Conservation (phyloP, 2,113 vertebrate genomes). For the Piaya cayana region DNA sequence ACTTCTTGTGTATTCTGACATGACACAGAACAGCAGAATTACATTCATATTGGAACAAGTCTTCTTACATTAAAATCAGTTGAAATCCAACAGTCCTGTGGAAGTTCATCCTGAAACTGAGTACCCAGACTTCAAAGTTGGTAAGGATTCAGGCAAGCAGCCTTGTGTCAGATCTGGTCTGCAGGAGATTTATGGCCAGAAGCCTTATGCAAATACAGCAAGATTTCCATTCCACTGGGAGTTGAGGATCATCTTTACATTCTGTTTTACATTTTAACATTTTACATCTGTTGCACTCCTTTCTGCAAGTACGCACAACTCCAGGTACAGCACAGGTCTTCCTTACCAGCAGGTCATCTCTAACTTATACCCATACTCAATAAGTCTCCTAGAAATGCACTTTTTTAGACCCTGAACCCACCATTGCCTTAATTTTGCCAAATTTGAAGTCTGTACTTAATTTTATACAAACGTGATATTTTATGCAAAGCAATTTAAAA, state of each 20-base stretch:
- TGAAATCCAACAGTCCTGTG: not conserved
- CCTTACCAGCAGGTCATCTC: not conserved
- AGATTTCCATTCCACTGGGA: not conserved
- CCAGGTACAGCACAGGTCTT: not conserved
- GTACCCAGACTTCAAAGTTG: not conserved
- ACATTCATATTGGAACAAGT: not conserved
- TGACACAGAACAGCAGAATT: not conserved
- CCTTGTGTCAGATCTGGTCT: not conserved
- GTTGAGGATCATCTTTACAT: not conserved
- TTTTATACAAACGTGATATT: not conserved
- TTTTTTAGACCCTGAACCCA: not conserved
- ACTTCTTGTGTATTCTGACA: not conserved
- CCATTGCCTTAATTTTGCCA: not conserved
- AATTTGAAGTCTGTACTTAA: not conserved
- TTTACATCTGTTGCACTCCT: no score
- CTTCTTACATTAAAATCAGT: not conserved
- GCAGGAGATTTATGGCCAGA: not conserved
- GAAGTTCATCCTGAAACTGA: not conserved
- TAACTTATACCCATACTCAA: not conserved
- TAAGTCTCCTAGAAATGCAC: not conserved
- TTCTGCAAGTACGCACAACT: not conserved
- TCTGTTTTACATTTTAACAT: not conserved
- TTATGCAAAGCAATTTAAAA: not conserved
- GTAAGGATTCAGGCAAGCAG: not conserved
- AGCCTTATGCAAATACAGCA: not conserved